Evolutionary conservation across 1,140 invertebrate genomes (phyloP).

Genomic region (Aleiodes sp.): DNA sequence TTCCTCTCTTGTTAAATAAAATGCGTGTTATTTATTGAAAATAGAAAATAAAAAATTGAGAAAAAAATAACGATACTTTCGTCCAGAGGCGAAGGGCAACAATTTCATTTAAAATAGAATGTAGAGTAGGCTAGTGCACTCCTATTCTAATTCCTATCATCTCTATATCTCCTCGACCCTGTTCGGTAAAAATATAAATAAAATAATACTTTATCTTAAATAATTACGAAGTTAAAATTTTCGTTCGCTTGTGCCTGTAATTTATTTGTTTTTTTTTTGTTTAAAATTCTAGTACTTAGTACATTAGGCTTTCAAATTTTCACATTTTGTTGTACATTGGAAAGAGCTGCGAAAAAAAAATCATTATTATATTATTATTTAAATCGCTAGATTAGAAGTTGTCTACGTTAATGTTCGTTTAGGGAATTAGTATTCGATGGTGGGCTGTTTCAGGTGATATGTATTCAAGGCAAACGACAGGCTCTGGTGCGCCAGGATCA

Average conservation of each 20-base stretch:
- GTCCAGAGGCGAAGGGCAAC: neutral
- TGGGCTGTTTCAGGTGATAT: constrained; percentile 66
- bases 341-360: too few relatives aligned
- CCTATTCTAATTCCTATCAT: constrained; percentile 42
- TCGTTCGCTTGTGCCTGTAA: constrained; percentile 42
- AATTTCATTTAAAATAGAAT: constrained; percentile 31
- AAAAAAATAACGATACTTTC: too few relatives aligned
- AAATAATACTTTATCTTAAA: constrained; percentile 34
- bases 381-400: neutral
- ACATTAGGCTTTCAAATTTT: constrained; percentile 14
- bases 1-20: neutral
- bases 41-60: constrained; percentile 24
- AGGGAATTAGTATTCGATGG: constrained; percentile 20
- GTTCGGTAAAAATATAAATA: constrained; percentile 34
- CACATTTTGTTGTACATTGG: neutral
- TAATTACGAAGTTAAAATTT: constrained; percentile 38
- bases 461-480: constrained; percentile 67
- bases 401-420: neutral
- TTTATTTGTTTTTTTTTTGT: neutral
- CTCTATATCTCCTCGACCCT: constrained; percentile 38
- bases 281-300: neutral
- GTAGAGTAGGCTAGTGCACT: constrained; percentile 52
- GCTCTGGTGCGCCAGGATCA: constrained; percentile 66
- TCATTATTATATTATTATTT: neutral
- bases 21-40: constrained; percentile 3